phyloP scores from a whole-genome alignment of 2,113 vertebrate species.

The Aegotheles bennettii region DNA sequence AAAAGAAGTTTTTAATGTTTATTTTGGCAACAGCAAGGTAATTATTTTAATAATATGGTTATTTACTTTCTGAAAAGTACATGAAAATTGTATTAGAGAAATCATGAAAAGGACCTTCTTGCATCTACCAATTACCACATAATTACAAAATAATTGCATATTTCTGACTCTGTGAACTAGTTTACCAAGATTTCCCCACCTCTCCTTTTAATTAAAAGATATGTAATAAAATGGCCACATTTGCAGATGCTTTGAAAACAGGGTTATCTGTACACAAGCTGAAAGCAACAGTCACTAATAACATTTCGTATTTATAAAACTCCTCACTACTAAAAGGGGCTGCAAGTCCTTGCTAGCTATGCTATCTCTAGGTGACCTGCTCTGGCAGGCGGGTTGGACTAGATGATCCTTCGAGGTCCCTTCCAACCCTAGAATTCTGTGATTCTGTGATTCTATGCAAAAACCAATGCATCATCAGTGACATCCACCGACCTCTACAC shows the following conservation, averaged over 20 bases:
- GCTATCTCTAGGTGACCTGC: too few species aligned
- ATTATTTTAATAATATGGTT: background rate
- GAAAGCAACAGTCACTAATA: background rate
- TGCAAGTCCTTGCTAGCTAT: background rate
- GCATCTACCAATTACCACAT: background rate
- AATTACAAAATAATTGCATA: conserved; percentile 19
- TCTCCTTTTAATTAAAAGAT: background rate
- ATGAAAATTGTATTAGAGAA: background rate
- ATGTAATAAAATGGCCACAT: background rate
- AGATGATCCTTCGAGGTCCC: too few species aligned
- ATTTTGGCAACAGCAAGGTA: conserved; percentile 1
- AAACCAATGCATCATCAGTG: background rate
- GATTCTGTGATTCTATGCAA: too few species aligned
- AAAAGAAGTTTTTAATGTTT: background rate
- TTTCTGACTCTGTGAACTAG: background rate
- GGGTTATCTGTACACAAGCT: background rate
- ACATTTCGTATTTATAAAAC: background rate
- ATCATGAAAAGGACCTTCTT: background rate
- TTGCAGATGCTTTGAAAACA: background rate
- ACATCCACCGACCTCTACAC: background rate
- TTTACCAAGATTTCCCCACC: background rate
- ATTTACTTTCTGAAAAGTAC: conserved; percentile 8
- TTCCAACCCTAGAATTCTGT: too few species aligned
- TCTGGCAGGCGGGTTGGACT: too few species aligned
- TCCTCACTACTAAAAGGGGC: background rate